Base-by-base conservation (phyloP, 2,797 vertebrate genomes). In the Hippoglossus hippoglossus region DNA sequence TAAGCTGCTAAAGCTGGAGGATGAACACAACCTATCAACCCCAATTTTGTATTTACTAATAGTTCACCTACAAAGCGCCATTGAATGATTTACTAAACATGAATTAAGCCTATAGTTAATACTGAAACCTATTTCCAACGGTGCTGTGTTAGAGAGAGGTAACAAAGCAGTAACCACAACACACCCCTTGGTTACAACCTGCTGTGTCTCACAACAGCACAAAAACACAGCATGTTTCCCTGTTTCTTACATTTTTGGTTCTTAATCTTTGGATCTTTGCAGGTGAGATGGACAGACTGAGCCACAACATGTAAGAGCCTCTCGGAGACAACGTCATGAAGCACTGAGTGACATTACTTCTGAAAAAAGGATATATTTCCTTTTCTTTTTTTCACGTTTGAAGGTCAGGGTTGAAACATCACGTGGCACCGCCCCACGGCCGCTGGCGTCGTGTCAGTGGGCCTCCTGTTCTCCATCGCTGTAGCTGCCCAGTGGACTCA, bases 401-500 rank as follows among this genome's bases (percentile, higher is more conserved):
- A 80, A 94, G 93, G 93, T 87, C 86, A 52, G 74, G 52, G 13
- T 39, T 90, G 2, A 92, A 88, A 72, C 77, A 62, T 57, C 85
- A 79, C 31, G 46, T 92, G 75, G 88, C 84, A 11, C 56, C 94
- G 34, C 92, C 13, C 92, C n/a, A 63, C 94, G 73, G 87, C 85
- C 5, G 89, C 82, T 8, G 93, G 92, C 1, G 75, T 86, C 22
- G 4, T 94, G 51, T 66, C 94, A 71, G 85, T 94, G 18, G 92
- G 85, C 9, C 62, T 95, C 34, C 92, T 89, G 0, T 95, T 93
- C 76, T 87, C 91, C 52, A 72, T 95, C 72, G 93, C 92, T 56
- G 54, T 94, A 2, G 73, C 85, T 41, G 84, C 67, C 34, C 95
- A 95, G 81, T 94, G 90, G 89, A 31, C 94, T 49, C 91, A 92